Conservation (phyloP, 1,140 invertebrate species). For the Trichogramma pretiosum region DNA sequence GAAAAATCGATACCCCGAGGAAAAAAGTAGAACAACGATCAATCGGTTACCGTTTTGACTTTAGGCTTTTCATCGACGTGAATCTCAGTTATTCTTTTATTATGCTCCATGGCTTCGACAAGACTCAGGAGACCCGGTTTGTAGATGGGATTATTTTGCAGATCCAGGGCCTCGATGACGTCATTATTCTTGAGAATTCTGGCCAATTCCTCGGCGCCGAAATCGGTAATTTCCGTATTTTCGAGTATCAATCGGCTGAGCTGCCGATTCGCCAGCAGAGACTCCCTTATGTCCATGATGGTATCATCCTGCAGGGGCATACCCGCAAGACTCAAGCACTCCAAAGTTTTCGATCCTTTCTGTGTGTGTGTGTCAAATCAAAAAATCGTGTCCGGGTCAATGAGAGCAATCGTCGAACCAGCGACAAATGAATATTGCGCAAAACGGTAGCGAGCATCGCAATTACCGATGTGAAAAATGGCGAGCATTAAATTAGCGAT, state of each 20-base stretch:
- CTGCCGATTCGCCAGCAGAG: slow-evolving; percentile 5
- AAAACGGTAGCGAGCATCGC: too few relatives aligned
- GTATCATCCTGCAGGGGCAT: slow-evolving; percentile 7
- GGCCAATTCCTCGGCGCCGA: slow-evolving; percentile 7
- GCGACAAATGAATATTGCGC: too few relatives aligned
- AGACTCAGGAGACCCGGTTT: slow-evolving; percentile 9
- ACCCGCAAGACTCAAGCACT: slow-evolving; percentile 2
- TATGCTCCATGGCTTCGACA: slow-evolving; percentile 4
- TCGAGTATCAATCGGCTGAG: slow-evolving; percentile 1
- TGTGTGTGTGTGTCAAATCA: too few relatives aligned
- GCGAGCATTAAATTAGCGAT: too few relatives aligned
- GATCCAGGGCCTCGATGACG: slow-evolving; percentile 9
- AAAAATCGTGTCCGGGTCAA: too few relatives aligned
- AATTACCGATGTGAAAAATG: too few relatives aligned
- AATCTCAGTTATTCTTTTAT: slow-evolving; percentile 6
- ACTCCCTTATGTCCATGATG: slow-evolving; percentile 11
- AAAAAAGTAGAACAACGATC: not conserved
- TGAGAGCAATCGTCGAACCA: too few relatives aligned
- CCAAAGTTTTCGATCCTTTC: slow-evolving; percentile 8
- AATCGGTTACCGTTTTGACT: not conserved
- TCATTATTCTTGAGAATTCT: slow-evolving; percentile 5
- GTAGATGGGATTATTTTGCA: slow-evolving; percentile 13
- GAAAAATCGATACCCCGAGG: too few relatives aligned
- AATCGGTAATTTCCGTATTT: slow-evolving; percentile 8
- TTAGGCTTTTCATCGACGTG: slow-evolving; percentile 14